Evolutionary conservation across 2,797 vertebrate species (phyloP).

Genomic region (Microtus californicus): DNA sequence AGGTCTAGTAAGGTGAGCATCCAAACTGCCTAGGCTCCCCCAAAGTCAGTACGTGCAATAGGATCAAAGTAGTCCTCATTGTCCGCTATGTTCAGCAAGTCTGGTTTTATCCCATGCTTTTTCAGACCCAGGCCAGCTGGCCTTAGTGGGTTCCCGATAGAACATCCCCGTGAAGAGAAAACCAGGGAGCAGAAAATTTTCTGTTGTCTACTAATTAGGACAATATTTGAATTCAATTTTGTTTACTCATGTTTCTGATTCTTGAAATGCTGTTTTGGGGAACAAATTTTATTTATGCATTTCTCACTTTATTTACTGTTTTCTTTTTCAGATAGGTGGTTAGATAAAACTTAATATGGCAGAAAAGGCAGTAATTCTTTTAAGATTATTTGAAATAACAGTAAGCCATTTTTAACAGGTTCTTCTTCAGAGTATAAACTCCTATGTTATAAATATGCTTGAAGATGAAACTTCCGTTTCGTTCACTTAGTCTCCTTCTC

Average conservation of each 20-base stretch:
- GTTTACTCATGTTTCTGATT: background rate
- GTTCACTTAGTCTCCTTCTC: background rate
- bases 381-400: background rate
- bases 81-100: too few relatives aligned
- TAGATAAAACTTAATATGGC: background rate
- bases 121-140: too few relatives aligned
- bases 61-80: too few relatives aligned
- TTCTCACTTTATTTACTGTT: background rate
- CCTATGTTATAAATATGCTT: background rate
- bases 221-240: background rate
- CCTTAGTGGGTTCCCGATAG: too few relatives aligned
- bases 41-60: too few relatives aligned
- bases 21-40: too few relatives aligned
- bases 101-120: too few relatives aligned
- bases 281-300: background rate
- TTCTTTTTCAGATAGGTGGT: background rate
- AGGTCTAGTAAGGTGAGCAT: too few relatives aligned
- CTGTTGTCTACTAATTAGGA: background rate
- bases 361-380: background rate
- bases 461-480: background rate
- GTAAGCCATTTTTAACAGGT: background rate
- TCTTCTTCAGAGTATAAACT: background rate
- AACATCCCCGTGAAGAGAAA: background rate
- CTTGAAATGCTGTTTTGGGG: background rate
- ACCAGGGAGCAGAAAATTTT: background rate